Conservation (phyloP, 2,888 invertebrate species). For the Drosophila parthenogenetica region DNA sequence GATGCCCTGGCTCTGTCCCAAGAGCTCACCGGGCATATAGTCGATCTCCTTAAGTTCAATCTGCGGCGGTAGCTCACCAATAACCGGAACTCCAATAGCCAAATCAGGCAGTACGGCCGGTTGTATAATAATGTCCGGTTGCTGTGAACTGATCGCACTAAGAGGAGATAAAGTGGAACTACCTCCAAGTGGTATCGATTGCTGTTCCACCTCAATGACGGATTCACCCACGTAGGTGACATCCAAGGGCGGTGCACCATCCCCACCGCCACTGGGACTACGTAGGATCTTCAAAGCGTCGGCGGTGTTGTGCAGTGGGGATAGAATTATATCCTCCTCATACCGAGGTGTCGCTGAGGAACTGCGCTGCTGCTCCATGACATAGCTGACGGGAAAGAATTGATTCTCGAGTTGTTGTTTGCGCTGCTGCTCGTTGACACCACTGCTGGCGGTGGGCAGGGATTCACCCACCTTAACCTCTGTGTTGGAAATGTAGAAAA, state of each 20-base stretch:
- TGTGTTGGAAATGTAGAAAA: slow-evolving; percentile 85
- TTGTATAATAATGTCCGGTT: slow-evolving; percentile 84
- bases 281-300: slow-evolving; percentile 83
- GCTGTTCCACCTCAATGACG: slow-evolving; percentile 84
- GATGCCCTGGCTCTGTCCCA: slow-evolving; percentile 55
- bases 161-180: slow-evolving; percentile 40
- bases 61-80: slow-evolving; percentile 85
- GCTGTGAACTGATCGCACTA: slow-evolving; percentile 28
- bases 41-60: slow-evolving; percentile 85
- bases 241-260: slow-evolving; percentile 81
- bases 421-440: slow-evolving; percentile 62
- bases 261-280: slow-evolving; percentile 37
- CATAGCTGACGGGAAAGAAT: slow-evolving; percentile 84
- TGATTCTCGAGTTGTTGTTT: slow-evolving; percentile 81
- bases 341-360: slow-evolving; percentile 63
- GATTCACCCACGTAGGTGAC: slow-evolving; percentile 85
- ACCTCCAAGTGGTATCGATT: slow-evolving; percentile 50
- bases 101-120: slow-evolving; percentile 84
- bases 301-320: slow-evolving; percentile 80
- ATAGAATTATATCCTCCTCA: slow-evolving; percentile 84
- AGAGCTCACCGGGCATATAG: slow-evolving; percentile 81
- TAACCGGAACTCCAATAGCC: slow-evolving; percentile 85
- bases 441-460: slow-evolving; percentile 70
- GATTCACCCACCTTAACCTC: slow-evolving; percentile 85
- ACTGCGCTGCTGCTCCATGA: slow-evolving; percentile 49